phyloP scores from a whole-genome alignment of 1,140 invertebrate genomes.

The Plectrocnemia conspersa region DNA sequence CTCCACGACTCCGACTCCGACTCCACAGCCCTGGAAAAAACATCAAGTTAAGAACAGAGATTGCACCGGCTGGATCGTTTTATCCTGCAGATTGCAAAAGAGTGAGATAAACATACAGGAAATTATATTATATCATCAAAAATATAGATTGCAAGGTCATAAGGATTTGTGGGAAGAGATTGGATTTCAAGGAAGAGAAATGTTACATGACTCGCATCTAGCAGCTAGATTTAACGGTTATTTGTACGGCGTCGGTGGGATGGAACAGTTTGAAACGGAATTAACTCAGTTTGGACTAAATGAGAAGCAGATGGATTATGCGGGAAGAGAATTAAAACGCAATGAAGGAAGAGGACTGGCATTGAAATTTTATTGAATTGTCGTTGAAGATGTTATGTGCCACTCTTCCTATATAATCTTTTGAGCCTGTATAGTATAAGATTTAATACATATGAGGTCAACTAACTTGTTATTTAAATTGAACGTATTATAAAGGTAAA shows the following conservation, averaged over 20 bases:
- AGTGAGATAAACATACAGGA: too few relatives aligned
- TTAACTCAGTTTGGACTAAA: constrained; percentile 62
- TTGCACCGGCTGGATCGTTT: constrained; percentile 68
- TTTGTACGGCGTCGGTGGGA: constrained; percentile 72
- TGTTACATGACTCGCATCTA: constrained; percentile 71
- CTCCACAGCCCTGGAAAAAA: constrained; percentile 54
- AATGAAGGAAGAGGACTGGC: constrained; percentile 70
- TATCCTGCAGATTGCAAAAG: constrained; percentile 90
- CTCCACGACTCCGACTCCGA: too few relatives aligned
- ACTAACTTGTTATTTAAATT: too few relatives aligned
- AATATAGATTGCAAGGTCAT: constrained; percentile 81
- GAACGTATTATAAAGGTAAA: too few relatives aligned
- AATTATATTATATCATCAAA: constrained; percentile 82
- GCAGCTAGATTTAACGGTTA: constrained; percentile 87
- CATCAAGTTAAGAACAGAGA: constrained; percentile 66
- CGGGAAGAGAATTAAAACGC: constrained; percentile 64
- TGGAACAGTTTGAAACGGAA: constrained; percentile 70
- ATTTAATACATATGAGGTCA: too few relatives aligned
- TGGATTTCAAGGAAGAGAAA: constrained; percentile 56
- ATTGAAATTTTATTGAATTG: too few relatives aligned
- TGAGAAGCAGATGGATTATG: constrained; percentile 71
- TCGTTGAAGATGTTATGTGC: too few relatives aligned
- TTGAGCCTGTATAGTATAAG: too few relatives aligned
- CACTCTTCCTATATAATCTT: too few relatives aligned
- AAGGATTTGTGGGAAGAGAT: constrained; percentile 66